Evolutionary conservation across 2,113 vertebrate genomes (phyloP).

Genomic region (Hemiscyllium ocellatum): DNA sequence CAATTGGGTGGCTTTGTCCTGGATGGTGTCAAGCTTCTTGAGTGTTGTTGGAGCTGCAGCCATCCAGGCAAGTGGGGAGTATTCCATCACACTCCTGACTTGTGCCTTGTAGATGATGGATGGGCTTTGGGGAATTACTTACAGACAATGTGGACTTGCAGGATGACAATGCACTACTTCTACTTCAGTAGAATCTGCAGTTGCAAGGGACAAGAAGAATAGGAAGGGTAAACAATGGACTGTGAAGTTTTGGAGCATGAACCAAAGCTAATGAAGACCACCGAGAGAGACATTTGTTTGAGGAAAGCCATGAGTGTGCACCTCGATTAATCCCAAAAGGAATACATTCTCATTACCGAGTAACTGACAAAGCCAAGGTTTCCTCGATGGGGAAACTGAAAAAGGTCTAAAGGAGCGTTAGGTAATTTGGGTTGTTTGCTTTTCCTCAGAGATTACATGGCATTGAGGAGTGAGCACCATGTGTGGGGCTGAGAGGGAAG

Average conservation of each 20-base stretch:
- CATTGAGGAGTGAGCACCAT: neutral
- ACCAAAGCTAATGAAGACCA: neutral
- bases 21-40: no score
- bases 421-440: neutral
- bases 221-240: neutral
- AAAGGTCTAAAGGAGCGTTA: neutral
- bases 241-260: neutral
- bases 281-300: neutral
- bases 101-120: no score
- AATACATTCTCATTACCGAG: neutral
- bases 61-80: no score
- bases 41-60: no score
- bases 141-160: neutral
- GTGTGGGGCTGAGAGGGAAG: no score
- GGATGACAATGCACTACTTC: neutral
- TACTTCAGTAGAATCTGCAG: neutral
- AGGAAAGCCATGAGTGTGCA: neutral
- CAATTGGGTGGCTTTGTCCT: no score
- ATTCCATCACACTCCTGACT: no score
- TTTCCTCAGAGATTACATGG: neutral
- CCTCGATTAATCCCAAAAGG: neutral
- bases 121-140: no score
- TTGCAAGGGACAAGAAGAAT: neutral
- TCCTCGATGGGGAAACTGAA: neutral
- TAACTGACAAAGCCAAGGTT: neutral